Evolutionary conservation across 2,888 invertebrate species (phyloP), one percentile per base, ranked within the genome.

Genomic region (Hololepta plana): DNA sequence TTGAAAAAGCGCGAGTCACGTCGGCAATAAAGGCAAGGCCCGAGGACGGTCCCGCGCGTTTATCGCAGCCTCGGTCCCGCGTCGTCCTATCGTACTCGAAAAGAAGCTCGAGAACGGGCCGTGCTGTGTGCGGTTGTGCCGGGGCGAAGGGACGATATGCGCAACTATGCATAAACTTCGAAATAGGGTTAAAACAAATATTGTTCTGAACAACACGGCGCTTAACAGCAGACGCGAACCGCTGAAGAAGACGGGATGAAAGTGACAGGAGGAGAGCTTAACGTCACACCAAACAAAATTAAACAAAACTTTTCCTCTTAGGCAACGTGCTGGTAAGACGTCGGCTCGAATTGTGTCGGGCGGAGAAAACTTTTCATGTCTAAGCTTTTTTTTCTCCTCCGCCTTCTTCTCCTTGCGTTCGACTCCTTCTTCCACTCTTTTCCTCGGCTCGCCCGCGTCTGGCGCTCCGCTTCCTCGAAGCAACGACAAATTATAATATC

Each of bases 1-100:
- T 55, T 55, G 55, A 54, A 55, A 55, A 55, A 53, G 52, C 53
- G 53, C 51, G 51, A 53, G 51, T 51, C 55, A 54, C 54, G 53
- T 51, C 47, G 47, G 51, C 53, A 55, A 53, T 54, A 55, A 55
- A 54, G 50, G n/a, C 44, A 47, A 45, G 47, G 47, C 47, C 45
- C 42, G 43, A n/a, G n/a, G n/a, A n/a, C 45, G 47, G 51, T 49
- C 47, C 45, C 44, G 45, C 49, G 49, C 52, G 52, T 52, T 51
- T 50, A 52, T 53, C 53, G 49, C 43, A 11, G 16, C 24, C 24
- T 5, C 24, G 7, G n/a, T 5, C 6, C 21, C 21, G 10, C 6
- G 9, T 6, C 21, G 6, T 6, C 21, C 21, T 5, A n/a, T n/a
- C 9, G 9, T 5, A 4, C 21, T 21, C 5, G 9, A 27, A 11